These are phyloP conservation scores for Chloropsis hardwickii DNA, from an alignment of 2,113 vertebrate species.

Conservation along the genomic window DNA sequence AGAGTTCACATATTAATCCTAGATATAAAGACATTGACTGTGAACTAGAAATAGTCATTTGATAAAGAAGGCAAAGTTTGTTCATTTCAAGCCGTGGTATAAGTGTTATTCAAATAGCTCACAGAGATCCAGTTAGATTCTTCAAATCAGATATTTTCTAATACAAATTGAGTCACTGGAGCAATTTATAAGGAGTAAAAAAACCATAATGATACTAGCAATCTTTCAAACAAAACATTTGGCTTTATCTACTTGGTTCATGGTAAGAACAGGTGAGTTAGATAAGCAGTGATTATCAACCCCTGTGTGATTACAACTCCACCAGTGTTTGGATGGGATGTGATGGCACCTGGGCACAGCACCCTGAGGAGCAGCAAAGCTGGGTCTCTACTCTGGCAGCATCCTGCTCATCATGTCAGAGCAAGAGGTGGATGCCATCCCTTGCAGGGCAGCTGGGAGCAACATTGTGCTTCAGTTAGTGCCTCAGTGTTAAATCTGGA, in stretches of 20 bases:
- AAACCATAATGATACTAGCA: neutral
- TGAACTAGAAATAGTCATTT: neutral
- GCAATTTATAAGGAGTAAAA: rapidly evolving
- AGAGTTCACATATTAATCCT: neutral
- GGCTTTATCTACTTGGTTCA: neutral
- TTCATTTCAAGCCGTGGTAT: neutral
- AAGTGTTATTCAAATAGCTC: neutral
- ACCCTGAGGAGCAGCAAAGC: neutral
- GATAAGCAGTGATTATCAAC: neutral
- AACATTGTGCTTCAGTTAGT: neutral
- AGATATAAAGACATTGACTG: neutral
- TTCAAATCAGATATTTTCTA: neutral
- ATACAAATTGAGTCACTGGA: neutral
- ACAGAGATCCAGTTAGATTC: neutral
- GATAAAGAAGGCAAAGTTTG: neutral
- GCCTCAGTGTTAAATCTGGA: neutral
- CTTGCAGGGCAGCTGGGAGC: neutral
- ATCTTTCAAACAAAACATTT: neutral
- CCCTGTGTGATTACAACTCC: neutral
- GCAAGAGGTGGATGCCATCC: neutral
- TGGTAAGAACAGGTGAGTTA: neutral
- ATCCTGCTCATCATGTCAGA: neutral
- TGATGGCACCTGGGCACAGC: neutral
- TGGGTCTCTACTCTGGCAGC: neutral
- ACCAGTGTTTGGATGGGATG: neutral